Conservation (phyloP, 2,888 invertebrate species). For the Mimumesa dahlbomi region DNA sequence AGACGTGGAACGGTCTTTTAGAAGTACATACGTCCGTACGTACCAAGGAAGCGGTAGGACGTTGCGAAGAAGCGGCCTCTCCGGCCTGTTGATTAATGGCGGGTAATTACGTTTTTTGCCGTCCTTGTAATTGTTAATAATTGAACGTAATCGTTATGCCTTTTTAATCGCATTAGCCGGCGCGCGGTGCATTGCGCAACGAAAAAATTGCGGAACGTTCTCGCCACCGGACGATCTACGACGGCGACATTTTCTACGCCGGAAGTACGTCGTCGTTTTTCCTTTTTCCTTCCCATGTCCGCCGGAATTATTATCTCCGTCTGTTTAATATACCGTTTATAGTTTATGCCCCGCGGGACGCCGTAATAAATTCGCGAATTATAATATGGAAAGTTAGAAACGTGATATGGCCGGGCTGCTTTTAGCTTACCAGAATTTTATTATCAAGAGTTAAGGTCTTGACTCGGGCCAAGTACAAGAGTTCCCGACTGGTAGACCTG, state of each 20-base stretch:
- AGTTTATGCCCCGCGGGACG: too few species aligned
- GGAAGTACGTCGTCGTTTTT: conserved; percentile 47
- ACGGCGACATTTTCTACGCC: conserved; percentile 36
- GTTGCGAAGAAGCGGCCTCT: conserved; percentile 47
- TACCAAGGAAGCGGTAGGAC: conserved; percentile 5
- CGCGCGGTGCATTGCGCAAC: conserved; percentile 68
- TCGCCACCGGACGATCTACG: conserved; percentile 22
- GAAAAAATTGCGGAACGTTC: conserved; percentile 59
- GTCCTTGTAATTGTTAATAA: conserved; percentile 78
- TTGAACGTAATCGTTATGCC: conserved; percentile 77
- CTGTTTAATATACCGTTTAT: too few species aligned
- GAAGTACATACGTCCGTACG: neutral
- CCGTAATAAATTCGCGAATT: too few species aligned
- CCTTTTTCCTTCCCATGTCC: conserved; percentile 39
- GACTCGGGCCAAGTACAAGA: too few species aligned
- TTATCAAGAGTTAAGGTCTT: too few species aligned
- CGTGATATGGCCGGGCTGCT: neutral
- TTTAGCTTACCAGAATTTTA: neutral
- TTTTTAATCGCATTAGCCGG: conserved; percentile 76
- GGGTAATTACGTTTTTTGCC: conserved; percentile 76
- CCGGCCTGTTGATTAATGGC: conserved; percentile 74
- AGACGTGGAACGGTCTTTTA: conserved; percentile 7
- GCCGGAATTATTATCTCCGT: conserved; percentile 35
- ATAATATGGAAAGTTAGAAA: neutral
- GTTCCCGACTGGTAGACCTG: too few species aligned